Conservation (phyloP, 2,888 invertebrate genomes). For the Melolontha melolontha region DNA sequence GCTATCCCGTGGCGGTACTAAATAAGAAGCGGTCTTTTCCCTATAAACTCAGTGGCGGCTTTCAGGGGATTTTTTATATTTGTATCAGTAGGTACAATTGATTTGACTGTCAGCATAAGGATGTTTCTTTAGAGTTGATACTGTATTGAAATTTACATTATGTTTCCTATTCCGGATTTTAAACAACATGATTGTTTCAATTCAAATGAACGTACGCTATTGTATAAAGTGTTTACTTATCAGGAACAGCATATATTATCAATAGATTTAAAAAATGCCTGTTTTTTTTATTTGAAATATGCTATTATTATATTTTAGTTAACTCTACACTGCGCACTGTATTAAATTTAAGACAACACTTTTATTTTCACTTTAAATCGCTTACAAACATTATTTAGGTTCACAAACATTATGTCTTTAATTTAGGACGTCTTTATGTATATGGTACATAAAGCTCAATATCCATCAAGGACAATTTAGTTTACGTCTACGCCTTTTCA, state of each 20-base stretch:
- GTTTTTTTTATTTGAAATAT: no score
- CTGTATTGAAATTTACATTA: constrained; percentile 28
- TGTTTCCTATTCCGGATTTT: constrained; percentile 34
- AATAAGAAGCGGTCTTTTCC: constrained; percentile 53
- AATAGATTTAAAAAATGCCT: neutral
- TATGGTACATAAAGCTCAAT: no score
- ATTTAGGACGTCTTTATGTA: no score
- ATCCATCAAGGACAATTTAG: no score
- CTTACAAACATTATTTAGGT: no score
- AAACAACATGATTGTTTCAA: constrained; percentile 30
- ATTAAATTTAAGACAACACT: no score
- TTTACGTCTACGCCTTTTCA: no score
- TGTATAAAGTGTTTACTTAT: neutral
- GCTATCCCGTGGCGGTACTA: constrained; percentile 55
- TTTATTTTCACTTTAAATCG: no score
- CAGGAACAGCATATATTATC: neutral
- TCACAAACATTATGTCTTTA: no score
- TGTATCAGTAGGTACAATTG: constrained; percentile 28
- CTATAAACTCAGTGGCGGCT: constrained; percentile 46
- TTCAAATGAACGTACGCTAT: constrained; percentile 8
- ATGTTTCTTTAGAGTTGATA: constrained; percentile 31
- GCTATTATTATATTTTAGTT: no score
- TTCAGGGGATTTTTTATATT: constrained; percentile 36
- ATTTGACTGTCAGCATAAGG: constrained; percentile 29
- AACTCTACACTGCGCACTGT: no score